Evolutionary conservation across 2,888 invertebrate genomes (phyloP).

Genomic region (Euspilapteryx auroguttella): DNA sequence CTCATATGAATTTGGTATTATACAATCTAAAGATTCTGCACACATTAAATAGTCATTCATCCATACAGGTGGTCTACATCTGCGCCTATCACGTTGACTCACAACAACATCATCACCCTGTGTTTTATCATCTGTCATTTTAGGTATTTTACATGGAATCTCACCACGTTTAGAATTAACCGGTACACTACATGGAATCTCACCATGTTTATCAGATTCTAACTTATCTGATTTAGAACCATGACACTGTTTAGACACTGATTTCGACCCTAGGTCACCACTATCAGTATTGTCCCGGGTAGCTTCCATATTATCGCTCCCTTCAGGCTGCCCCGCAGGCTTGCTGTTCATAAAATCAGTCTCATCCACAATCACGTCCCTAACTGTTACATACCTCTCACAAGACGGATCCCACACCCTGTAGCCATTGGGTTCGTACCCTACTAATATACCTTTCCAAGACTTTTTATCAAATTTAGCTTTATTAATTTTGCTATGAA

Average conservation of each 20-base stretch:
- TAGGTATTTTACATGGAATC: too few relatives aligned
- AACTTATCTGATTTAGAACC: constrained; percentile 6
- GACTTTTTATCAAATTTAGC: constrained; percentile 19
- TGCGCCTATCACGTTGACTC: constrained; percentile 8
- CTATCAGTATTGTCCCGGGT: not conserved
- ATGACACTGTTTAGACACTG: constrained; percentile 5
- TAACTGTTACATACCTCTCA: constrained; percentile 14
- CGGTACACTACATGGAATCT: too few relatives aligned
- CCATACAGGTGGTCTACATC: constrained; percentile 15
- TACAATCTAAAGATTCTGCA: constrained; percentile 6
- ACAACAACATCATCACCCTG: too few relatives aligned
- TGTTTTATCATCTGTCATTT: too few relatives aligned
- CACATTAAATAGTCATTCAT: constrained; percentile 7
- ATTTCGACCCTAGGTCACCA: constrained; percentile 3
- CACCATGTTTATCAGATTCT: constrained; percentile 3
- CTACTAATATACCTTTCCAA: too few relatives aligned
- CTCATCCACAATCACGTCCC: constrained; percentile 21
- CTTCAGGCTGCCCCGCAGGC: constrained; percentile 7
- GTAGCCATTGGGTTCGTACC: too few relatives aligned
- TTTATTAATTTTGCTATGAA: constrained; percentile 16
- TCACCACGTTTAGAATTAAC: too few relatives aligned
- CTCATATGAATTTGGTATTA: too few relatives aligned
- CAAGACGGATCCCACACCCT: constrained; percentile 15
- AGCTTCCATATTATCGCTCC: constrained; percentile 1
- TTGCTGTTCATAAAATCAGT: constrained; percentile 13